Evolutionary conservation across 2,888 invertebrate genomes (phyloP).

Genomic region (Meliscaeva auricollis): DNA sequence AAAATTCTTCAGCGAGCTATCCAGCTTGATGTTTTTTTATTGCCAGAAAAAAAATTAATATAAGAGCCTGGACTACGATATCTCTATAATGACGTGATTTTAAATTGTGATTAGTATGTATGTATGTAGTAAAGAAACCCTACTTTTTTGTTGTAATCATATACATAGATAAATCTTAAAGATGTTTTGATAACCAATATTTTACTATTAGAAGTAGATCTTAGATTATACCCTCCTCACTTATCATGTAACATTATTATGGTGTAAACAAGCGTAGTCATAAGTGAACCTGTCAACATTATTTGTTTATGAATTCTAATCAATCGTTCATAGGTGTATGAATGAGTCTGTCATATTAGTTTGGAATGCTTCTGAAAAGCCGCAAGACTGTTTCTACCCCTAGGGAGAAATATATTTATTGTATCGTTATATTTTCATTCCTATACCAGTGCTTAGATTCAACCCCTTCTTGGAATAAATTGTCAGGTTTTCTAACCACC

Average conservation of each 20-base stretch:
- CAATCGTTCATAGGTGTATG: conserved; percentile 63
- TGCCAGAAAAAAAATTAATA: background rate
- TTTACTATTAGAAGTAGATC: background rate
- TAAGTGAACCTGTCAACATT: conserved; percentile 65
- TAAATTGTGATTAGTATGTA: background rate
- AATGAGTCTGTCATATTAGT: conserved; percentile 61
- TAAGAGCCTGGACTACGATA: background rate
- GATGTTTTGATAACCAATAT: conserved; percentile 1
- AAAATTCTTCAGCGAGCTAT: background rate
- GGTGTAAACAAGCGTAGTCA: conserved; percentile 52
- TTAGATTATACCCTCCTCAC: background rate
- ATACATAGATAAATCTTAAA: conserved; percentile 1
- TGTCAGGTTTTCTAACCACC: conserved; percentile 61
- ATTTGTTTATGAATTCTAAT: conserved; percentile 43
- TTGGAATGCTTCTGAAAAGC: conserved; percentile 43
- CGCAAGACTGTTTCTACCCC: conserved; percentile 42
- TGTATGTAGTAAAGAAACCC: background rate
- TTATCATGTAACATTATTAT: conserved; percentile 18
- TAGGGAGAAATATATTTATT: conserved; percentile 61
- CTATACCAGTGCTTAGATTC: conserved; percentile 40
- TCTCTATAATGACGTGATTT: conserved; percentile 4
- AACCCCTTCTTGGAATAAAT: conserved; percentile 62
- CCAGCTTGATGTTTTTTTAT: conserved; percentile 1
- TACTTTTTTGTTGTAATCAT: background rate
- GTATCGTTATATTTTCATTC: conserved; percentile 64